These are phyloP conservation scores for Aphaenogaster rudis DNA, from an alignment of 1,140 invertebrate species.

Conservation along the genomic window DNA sequence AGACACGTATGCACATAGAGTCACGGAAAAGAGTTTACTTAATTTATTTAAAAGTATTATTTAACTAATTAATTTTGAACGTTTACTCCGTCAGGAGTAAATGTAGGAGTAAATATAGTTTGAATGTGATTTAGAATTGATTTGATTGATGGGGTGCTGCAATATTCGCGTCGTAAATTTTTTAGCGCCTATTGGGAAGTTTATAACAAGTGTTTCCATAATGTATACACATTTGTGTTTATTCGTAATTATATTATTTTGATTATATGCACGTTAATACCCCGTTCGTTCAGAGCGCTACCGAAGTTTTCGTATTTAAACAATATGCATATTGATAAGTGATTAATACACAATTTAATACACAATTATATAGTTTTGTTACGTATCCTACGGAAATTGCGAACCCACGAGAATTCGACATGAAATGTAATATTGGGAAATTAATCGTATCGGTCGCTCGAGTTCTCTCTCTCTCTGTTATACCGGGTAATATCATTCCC, in stretches of 20 bases:
- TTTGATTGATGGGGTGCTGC: neutral
- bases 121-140: neutral
- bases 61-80: neutral
- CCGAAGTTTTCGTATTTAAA: neutral
- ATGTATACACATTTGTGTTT: neutral
- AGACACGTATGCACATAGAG: neutral
- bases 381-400: neutral
- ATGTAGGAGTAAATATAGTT: neutral
- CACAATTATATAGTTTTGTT: neutral
- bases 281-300: neutral
- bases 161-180: neutral
- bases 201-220: neutral
- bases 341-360: constrained; percentile 13
- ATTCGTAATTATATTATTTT: neutral
- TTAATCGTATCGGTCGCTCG: neutral
- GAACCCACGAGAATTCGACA: neutral
- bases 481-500: neutral
- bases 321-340: neutral
- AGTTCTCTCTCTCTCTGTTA: neutral
- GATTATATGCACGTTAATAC: constrained; percentile 4
- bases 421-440: neutral
- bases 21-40: neutral
- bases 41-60: neutral
- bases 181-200: neutral
- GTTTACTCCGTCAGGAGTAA: too few relatives aligned